Evolutionary conservation across 2,888 invertebrate species (phyloP), one percentile per base, ranked within the genome.

Genomic region (Cheiracanthium punctorium): DNA sequence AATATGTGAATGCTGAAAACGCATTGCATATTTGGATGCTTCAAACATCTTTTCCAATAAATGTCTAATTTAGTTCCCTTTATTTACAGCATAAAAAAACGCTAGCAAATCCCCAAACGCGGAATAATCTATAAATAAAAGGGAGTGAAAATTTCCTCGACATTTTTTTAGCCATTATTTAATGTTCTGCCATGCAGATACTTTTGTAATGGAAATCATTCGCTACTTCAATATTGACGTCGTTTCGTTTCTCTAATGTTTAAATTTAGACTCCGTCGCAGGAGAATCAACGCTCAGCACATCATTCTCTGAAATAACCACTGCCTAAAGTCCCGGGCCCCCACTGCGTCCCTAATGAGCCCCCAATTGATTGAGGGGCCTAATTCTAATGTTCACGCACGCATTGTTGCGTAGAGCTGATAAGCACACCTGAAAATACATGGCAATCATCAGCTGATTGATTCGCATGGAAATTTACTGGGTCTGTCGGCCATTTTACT

Each of bases 351-450:
- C 4, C 58, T 58, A 58, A 58, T 58, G 58, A 58, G 24, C 24
- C 58, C 58, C 5, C 58, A 12, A 58, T 58, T 58, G 58, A 58
- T 58, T 58, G 58, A 58, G 58, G 58, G 58, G 5, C 24, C 58
- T 58, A 58, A 58, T 58, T 58, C 58, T 58, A 58, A 58, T 58
- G 24, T 58, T 58, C 58, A 58, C 58, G 58, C 48, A 67, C 80
- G 48, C 72, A 41, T 37, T 70, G 75, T 79, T 67, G 33, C 70
- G 32, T 65, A 41, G 71, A 30, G 43, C 71, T 64, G 79, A 80
- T 80, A 80, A 80, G 71, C 64, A 30, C 37, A 80, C 65, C 72
- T 72, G 58, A 58, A 58, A 58, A 58, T 58, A 58, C 8, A 58
- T 24, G 20, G 58, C 24, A 17, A 58, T 58, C 58, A 58, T 48